Evolutionary conservation across 2,888 invertebrate genomes (phyloP).

Genomic region (Apodemia mormo): DNA sequence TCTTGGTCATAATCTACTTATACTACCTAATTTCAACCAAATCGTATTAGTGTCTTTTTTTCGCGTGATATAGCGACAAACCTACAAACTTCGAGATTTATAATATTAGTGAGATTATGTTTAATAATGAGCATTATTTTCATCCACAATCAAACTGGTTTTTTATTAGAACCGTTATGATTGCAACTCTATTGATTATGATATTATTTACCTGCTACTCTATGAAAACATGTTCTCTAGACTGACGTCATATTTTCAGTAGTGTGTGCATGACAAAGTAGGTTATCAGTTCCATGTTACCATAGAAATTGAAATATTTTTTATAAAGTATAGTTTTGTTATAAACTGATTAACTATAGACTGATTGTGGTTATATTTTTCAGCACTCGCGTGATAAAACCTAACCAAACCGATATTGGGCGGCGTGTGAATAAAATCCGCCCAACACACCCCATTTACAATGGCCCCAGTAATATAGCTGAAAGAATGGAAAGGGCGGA

Average conservation of each 20-base stretch:
- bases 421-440: conserved; percentile 90
- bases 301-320: background rate
- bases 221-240: background rate
- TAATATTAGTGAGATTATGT: background rate
- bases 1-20: too few species aligned
- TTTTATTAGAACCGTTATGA: background rate
- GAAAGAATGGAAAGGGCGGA: conserved; percentile 50
- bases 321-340: background rate
- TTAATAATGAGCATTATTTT: background rate
- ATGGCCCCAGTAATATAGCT: conserved; percentile 52
- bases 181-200: background rate
- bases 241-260: conserved; percentile 1
- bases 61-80: too few species aligned
- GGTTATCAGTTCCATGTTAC: background rate
- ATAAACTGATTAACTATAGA: background rate
- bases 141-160: too few species aligned
- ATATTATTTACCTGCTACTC: too few species aligned
- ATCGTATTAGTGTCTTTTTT: too few species aligned
- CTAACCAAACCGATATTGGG: conserved; percentile 94
- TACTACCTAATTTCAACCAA: too few species aligned
- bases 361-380: conserved; percentile 46
- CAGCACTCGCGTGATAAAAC: conserved; percentile 96
- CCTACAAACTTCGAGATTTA: too few species aligned
- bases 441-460: conserved; percentile 63
- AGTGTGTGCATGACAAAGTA: background rate